A percentile compares a stretch with the other conserved stretches of the same genome.
Evolutionary conservation across 2,888 invertebrate species (phyloP).

Genomic region (Leucophenga maculata): DNA sequence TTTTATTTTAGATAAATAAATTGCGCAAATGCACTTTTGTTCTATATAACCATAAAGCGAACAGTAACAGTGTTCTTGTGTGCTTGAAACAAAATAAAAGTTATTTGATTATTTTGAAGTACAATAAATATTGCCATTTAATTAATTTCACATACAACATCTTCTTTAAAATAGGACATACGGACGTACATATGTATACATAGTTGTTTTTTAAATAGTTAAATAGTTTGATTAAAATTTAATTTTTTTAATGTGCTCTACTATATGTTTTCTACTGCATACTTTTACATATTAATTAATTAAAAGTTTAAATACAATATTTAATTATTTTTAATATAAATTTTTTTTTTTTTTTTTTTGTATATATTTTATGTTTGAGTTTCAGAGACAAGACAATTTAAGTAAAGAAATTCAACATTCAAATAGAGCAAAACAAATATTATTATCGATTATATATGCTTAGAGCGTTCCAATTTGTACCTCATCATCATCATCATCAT

Average conservation of each 20-base stretch:
- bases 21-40: not conserved
- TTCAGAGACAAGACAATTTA: conserved; percentile 14
- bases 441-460: conserved; percentile 16
- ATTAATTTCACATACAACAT: not conserved
- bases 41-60: not conserved
- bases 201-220: too few species aligned
- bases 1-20: not conserved
- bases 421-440: conserved; percentile 25
- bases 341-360: not conserved
- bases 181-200: too few species aligned
- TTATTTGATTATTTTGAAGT: conserved; percentile 18
- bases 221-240: too few species aligned
- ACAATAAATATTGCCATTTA: conserved; percentile 34
- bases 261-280: too few species aligned
- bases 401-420: conserved; percentile 37
- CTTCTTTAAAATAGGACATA: conserved; percentile 1
- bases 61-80: not conserved
- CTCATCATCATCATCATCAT: conserved; percentile 67
- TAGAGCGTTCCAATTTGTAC: conserved; percentile 72
- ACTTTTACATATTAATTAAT: not conserved
- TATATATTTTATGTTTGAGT: not conserved
- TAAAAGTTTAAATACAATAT: too few species aligned
- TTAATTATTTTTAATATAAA: too few species aligned
- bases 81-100: not conserved
- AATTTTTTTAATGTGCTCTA: too few species aligned